These are phyloP conservation scores for Darevskia nairensis DNA, from an alignment of 2,797 vertebrate species.

Conservation along the genomic window DNA sequence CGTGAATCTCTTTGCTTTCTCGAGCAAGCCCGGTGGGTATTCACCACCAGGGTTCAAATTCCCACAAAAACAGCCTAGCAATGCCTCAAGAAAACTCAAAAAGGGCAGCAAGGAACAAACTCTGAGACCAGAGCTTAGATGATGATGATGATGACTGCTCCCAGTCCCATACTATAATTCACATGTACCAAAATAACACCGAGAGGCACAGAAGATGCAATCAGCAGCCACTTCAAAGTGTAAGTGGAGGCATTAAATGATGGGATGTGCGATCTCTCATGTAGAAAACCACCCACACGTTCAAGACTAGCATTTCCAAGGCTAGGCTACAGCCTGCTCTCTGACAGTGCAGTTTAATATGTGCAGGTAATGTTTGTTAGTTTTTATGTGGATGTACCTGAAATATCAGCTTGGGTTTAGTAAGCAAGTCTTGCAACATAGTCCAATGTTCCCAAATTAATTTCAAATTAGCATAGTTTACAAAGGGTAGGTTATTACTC, in stretches of 20 bases:
- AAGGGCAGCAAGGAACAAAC: background rate
- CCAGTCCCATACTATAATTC: background rate
- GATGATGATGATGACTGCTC: accelerated
- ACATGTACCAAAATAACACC: background rate
- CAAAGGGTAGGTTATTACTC: too few species aligned
- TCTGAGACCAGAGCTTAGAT: conserved; percentile 5
- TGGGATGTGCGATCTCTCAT: background rate
- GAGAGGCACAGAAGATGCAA: background rate
- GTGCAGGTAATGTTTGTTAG: too few species aligned
- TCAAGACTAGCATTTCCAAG: background rate
- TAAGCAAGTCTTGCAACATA: too few species aligned
- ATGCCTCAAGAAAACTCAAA: conserved; percentile 28
- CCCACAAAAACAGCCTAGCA: conserved; percentile 2
- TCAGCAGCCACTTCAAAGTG: background rate
- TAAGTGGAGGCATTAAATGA: background rate
- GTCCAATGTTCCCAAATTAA: too few species aligned
- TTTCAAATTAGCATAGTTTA: too few species aligned
- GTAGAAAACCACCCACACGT: background rate
- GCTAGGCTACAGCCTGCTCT: background rate
- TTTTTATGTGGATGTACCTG: too few species aligned
- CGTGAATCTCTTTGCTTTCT: background rate
- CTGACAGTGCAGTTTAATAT: background rate
- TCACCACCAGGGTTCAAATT: conserved; percentile 12
- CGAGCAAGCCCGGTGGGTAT: background rate
- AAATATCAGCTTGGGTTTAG: too few species aligned